These are phyloP conservation scores for Drosophila maculinotata DNA, from an alignment of 2,888 invertebrate genomes.

Conservation along the genomic window DNA sequence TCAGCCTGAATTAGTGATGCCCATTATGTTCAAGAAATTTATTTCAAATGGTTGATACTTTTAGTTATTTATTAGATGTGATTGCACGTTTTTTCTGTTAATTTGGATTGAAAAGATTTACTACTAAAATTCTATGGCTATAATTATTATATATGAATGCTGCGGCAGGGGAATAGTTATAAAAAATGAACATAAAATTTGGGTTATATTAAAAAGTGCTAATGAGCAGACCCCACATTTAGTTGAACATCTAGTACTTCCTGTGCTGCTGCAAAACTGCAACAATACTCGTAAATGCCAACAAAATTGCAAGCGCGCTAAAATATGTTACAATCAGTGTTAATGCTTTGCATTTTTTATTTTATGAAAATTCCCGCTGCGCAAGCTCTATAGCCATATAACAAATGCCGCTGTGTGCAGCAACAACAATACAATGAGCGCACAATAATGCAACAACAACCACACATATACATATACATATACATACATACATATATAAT, in stretches of 20 bases:
- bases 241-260: neutral
- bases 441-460: conserved; percentile 58
- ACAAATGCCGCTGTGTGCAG: conserved; percentile 20
- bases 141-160: too few species aligned
- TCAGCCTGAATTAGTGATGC: conserved; percentile 22
- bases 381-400: conserved; percentile 32
- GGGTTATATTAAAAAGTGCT: too few species aligned
- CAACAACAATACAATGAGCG: conserved; percentile 45
- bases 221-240: neutral
- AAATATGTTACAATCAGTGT: conserved; percentile 76
- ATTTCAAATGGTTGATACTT: conserved; percentile 17
- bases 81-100: neutral
- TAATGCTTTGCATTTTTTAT: conserved; percentile 76
- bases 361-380: conserved; percentile 68
- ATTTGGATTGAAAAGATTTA: neutral
- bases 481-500: conserved; percentile 21
- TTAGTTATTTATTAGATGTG: conserved; percentile 13
- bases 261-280: conserved; percentile 9
- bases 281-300: conserved; percentile 55
- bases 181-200: too few species aligned
- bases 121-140: neutral
- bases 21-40: conserved; percentile 24
- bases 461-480: conserved; percentile 12
- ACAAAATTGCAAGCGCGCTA: conserved; percentile 56
- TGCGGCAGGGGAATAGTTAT: too few species aligned